These are phyloP conservation scores for Cremastinae sp. DNA, from an alignment of 2,888 invertebrate genomes.

Conservation along the genomic window DNA sequence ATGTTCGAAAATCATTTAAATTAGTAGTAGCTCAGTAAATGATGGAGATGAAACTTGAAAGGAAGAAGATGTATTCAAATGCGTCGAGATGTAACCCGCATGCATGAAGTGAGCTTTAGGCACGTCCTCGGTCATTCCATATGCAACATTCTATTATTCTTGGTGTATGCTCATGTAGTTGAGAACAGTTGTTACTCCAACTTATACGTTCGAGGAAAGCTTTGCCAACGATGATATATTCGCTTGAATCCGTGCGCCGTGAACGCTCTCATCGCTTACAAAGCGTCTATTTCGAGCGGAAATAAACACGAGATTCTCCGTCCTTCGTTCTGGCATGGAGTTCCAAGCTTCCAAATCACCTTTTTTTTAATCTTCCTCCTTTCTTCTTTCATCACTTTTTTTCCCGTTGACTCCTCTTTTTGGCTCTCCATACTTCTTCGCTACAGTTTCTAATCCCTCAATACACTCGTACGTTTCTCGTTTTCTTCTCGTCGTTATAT, in stretches of 20 bases:
- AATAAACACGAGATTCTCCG: slow-evolving; percentile 64
- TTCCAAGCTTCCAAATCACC: slow-evolving; percentile 47
- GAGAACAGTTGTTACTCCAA: slow-evolving; percentile 52
- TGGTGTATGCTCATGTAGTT: slow-evolving; percentile 43
- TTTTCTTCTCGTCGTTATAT: slow-evolving; percentile 41
- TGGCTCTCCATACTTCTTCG: slow-evolving; percentile 38
- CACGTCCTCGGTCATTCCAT: slow-evolving; percentile 51
- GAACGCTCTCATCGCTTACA: slow-evolving; percentile 64
- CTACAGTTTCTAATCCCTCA: slow-evolving; percentile 48
- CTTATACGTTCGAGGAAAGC: slow-evolving; percentile 32
- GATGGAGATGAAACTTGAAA: slow-evolving; percentile 55
- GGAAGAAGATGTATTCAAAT: slow-evolving; percentile 53
- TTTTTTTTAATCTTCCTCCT: slow-evolving; percentile 31
- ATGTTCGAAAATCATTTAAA: slow-evolving; percentile 66
- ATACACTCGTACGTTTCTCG: slow-evolving; percentile 48
- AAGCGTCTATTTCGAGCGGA: slow-evolving; percentile 70
- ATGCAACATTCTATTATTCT: slow-evolving; percentile 41
- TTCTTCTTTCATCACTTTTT: slow-evolving; percentile 2
- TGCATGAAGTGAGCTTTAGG: slow-evolving; percentile 52
- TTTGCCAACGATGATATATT: slow-evolving; percentile 8
- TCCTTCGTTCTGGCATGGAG: slow-evolving; percentile 44
- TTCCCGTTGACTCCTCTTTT: slow-evolving; percentile 37
- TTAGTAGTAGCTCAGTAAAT: slow-evolving; percentile 65
- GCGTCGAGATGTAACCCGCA: slow-evolving; percentile 45
- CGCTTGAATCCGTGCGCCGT: slow-evolving; percentile 17